Evolutionary conservation across 2,113 vertebrate genomes (phyloP).

Genomic region (Chunga burmeisteri): DNA sequence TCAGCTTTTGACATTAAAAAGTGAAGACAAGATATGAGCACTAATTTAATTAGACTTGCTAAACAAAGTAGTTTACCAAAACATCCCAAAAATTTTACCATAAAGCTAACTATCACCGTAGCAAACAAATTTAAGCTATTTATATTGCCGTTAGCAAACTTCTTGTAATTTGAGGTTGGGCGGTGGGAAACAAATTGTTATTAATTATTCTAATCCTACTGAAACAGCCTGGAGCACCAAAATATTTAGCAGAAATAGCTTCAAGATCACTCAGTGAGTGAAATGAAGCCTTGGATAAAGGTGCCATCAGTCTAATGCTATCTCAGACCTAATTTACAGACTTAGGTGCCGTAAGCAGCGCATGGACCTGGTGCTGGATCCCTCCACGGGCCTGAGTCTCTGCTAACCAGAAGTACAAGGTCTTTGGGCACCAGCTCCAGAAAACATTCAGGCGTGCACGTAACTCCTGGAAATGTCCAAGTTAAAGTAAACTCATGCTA

Average conservation of each 20-base stretch:
- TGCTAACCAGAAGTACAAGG: background rate
- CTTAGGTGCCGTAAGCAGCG: no score
- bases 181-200: background rate
- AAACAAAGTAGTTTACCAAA: background rate
- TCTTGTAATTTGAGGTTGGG: background rate
- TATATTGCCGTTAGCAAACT: background rate
- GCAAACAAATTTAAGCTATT: background rate
- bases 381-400: background rate
- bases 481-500: background rate
- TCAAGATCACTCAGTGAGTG: background rate
- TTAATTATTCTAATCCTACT: background rate
- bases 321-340: background rate
- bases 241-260: background rate
- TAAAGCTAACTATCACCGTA: background rate
- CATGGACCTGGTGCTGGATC: background rate
- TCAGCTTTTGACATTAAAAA: background rate
- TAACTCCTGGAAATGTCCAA: background rate
- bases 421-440: background rate
- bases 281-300: background rate
- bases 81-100: background rate
- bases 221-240: background rate
- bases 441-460: background rate
- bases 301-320: background rate
- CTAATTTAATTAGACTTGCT: background rate
- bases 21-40: background rate